phyloP scores from a whole-genome alignment of 2,888 invertebrate species.

The Phengaris arion region DNA sequence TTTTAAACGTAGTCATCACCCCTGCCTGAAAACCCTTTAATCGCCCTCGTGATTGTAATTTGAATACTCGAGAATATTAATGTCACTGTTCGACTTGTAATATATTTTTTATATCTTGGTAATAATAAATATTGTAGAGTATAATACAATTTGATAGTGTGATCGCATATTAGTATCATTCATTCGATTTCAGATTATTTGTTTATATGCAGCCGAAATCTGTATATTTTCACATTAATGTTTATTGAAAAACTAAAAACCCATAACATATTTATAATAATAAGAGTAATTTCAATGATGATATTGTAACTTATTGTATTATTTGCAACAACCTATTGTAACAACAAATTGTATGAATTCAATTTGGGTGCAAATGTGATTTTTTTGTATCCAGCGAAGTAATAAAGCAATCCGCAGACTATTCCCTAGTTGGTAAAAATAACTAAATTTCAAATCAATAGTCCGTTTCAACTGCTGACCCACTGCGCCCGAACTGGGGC shows the following conservation, averaged over 20 bases:
- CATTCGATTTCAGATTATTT: no score
- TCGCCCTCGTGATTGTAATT: conserved; percentile 30
- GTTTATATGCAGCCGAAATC: no score
- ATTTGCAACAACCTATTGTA: no score
- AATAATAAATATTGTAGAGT: not conserved
- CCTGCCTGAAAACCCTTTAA: conserved; percentile 33
- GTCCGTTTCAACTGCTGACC: conserved; percentile 66
- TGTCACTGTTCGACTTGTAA: not conserved
- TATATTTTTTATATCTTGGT: not conserved
- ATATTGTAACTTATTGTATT: no score
- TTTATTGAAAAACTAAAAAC: no score
- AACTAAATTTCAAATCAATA: conserved; percentile 72
- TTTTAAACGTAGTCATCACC: conserved; percentile 26
- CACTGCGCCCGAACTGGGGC: conserved; percentile 66
- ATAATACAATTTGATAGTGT: no score
- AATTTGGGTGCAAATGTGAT: not conserved
- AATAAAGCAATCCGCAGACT: not conserved
- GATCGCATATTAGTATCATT: not conserved
- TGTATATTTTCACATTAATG: no score
- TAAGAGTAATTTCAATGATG: no score
- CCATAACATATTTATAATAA: no score
- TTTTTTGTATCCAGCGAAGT: not conserved
- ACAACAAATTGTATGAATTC: no score
- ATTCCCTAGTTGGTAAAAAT: conserved; percentile 65
- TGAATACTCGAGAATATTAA: not conserved